Base-by-base conservation (phyloP, 2,113 vertebrate genomes). In the Indicator indicator region DNA sequence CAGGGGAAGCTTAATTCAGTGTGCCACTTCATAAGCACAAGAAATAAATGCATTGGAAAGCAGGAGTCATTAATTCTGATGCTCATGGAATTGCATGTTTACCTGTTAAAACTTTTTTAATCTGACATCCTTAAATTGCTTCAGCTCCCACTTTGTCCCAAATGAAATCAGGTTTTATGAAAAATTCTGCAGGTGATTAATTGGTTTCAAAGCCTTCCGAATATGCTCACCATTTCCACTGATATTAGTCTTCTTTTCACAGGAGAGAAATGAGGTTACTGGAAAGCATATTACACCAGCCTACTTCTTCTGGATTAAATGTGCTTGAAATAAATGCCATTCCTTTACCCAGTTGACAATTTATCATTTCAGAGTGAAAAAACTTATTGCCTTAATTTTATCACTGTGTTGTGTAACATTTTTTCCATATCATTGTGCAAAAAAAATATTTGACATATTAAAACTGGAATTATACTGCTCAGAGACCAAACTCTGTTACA, bases 31-130 rank as follows among this genome's bases (percentile, higher is more conserved):
- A 56, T 18, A 92, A 36, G 30, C 83, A 83, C 32, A 83, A 91
- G 33, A 86, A 89, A 74, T 81, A 83, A 86, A 93, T 92, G 16
- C 42, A 54, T 30, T 48, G 28, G 76, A 96, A 94, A 88, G 73
- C 23, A 88, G 20, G 70, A 94, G 62, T 90, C 83, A 94, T 96
- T 94, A 96, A 94, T 86, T 93, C 72, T 73, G 55, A 89, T 77
- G 46, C 68, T 91, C 69, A 44, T 71, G 80, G 79, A 95, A 86
- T 46, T 88, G 42, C 56, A 36, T 96, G 88, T 95, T 96, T 96
- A 96, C 93, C 73, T 94, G 92, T 65, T 65, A 94, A 96, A 96
- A 80, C 23, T 86, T 95, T 95, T 97, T 90, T 90, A 95, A 95
- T 95, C 86, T 93, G 80, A 91, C 63, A 95, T 84, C 62, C 52